These are phyloP conservation scores for Amitus sp. DNA, from an alignment of 2,888 invertebrate species.

Conservation along the genomic window DNA sequence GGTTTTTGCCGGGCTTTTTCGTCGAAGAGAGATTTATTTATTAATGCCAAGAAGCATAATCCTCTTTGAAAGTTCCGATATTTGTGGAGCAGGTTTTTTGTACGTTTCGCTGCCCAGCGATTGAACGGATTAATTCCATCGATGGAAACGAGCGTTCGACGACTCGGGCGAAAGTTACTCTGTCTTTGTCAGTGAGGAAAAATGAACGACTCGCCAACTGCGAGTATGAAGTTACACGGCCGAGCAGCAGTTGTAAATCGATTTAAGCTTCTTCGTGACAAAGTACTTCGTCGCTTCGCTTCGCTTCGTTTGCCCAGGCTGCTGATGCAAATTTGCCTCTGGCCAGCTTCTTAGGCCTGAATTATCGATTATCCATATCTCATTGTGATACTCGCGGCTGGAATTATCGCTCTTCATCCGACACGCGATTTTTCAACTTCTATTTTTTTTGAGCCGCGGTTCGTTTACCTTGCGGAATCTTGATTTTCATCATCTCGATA, in stretches of 20 bases:
- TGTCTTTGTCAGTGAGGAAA: conserved; percentile 35
- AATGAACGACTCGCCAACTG: conserved; percentile 39
- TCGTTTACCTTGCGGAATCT: conserved; percentile 3
- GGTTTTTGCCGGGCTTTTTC: neutral
- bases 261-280: conserved; percentile 49
- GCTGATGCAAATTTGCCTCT: conserved; percentile 43
- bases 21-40: conserved; percentile 20
- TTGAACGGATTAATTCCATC: conserved; percentile 31
- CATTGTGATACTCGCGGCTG: conserved; percentile 16
- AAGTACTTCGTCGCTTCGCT: conserved; percentile 46
- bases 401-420: conserved; percentile 18
- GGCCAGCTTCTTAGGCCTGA: conserved; percentile 43
- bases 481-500: neutral
- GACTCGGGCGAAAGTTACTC: conserved; percentile 44
- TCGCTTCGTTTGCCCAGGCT: conserved; percentile 37
- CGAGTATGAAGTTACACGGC: conserved; percentile 39
- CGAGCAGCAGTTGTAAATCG: conserved; percentile 43
- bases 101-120: conserved; percentile 10
- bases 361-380: conserved; percentile 39
- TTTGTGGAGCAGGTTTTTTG: conserved; percentile 10
- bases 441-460: neutral
- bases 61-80: conserved; percentile 20
- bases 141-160: conserved; percentile 13
- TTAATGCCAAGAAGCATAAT: conserved; percentile 28
- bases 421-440: neutral